Evolutionary conservation across 2,888 invertebrate species (phyloP).

Genomic region (Cephus pulcher): DNA sequence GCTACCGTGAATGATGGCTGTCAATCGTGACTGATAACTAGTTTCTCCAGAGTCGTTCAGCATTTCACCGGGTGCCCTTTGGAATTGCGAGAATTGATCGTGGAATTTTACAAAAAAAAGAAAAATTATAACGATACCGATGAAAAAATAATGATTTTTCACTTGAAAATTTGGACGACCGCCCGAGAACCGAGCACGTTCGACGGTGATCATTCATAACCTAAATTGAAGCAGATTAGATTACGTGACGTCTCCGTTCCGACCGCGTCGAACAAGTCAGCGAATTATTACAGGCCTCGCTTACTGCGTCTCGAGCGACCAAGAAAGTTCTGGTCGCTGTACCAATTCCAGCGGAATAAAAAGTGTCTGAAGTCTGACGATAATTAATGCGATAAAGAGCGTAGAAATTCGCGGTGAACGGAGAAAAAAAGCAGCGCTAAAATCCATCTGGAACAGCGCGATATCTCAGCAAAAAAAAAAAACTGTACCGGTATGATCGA

Average conservation of each 20-base stretch:
- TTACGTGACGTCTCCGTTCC: slow-evolving; percentile 16
- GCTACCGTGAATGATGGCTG: not conserved
- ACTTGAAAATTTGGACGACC: not conserved
- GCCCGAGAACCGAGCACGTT: not conserved
- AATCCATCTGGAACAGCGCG: not conserved
- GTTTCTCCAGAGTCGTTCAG: not conserved
- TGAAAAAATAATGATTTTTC: not conserved
- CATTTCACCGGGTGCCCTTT: not conserved
- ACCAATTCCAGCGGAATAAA: not conserved
- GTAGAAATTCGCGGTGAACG: not conserved
- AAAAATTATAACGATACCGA: not conserved
- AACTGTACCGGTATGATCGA: not conserved
- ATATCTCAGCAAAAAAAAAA: not conserved
- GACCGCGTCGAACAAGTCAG: not conserved
- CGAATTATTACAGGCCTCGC: not conserved
- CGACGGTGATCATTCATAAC: not conserved
- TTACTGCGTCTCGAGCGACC: not conserved
- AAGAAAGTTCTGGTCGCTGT: not conserved
- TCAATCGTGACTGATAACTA: not conserved
- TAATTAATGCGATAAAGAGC: not conserved
- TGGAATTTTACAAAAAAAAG: not conserved
- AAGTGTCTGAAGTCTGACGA: not conserved
- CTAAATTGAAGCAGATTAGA: slow-evolving; percentile 23
- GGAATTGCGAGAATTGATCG: not conserved
- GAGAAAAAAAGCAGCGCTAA: not conserved